Conservation (phyloP, 2,113 vertebrate species). For the Indicator indicator region DNA sequence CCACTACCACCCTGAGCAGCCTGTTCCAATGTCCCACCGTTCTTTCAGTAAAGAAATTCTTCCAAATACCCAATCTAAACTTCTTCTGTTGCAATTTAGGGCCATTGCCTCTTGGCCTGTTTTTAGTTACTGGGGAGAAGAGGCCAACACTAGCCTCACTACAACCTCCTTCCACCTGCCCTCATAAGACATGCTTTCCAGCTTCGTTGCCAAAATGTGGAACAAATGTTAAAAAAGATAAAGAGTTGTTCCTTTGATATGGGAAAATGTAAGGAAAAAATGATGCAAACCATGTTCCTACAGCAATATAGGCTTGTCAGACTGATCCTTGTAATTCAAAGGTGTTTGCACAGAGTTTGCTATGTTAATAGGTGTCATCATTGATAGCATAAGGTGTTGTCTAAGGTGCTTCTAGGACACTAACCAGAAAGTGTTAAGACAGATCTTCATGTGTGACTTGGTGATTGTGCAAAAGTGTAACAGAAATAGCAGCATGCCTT, state of each 20-base stretch:
- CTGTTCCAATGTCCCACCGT: too few relatives aligned
- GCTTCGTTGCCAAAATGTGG: too few relatives aligned
- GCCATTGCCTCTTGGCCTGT: too few relatives aligned
- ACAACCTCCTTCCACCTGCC: too few relatives aligned
- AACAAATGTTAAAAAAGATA: not conserved
- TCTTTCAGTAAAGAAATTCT: too few relatives aligned
- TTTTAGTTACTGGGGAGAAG: too few relatives aligned
- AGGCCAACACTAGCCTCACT: too few relatives aligned
- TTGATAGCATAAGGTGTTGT: not conserved
- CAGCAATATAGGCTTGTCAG: not conserved
- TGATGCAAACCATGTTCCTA: not conserved
- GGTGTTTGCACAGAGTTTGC: not conserved
- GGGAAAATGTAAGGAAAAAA: not conserved
- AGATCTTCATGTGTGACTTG: not conserved
- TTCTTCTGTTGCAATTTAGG: too few relatives aligned
- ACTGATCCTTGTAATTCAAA: not conserved
- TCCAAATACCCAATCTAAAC: too few relatives aligned
- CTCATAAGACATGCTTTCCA: too few relatives aligned
- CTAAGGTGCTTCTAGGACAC: not conserved
- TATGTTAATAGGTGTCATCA: not conserved
- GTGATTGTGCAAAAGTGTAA: not conserved
- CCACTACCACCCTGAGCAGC: too few relatives aligned
- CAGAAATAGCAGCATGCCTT: not conserved
- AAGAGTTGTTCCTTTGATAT: not conserved
- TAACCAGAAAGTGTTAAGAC: not conserved